A percentile compares a stretch with the other conserved stretches of the same genome.
phyloP scores from a whole-genome alignment of 2,113 vertebrate species.

The Lanius ludovicianus region DNA sequence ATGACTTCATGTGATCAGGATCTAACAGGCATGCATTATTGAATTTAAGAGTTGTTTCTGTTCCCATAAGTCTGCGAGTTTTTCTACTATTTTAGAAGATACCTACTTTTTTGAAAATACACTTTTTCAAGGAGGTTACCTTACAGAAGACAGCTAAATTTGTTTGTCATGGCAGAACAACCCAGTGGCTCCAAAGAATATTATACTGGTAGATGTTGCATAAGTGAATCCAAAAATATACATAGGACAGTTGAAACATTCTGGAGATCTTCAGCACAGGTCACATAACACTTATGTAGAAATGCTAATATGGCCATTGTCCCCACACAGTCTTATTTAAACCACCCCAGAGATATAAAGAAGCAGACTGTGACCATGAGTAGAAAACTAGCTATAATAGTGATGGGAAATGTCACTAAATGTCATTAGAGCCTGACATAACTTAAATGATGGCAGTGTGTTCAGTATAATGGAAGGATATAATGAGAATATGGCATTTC shows the following conservation, averaged over 20 bases:
- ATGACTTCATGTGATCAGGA: background rate
- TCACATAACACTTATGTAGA: background rate
- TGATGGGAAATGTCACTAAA: constrained; percentile 45
- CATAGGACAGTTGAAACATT: background rate
- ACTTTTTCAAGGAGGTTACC: background rate
- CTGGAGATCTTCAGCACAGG: background rate
- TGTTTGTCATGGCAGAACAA: background rate
- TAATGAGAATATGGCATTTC: constrained; percentile 37
- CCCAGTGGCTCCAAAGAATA: background rate
- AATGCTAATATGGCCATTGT: background rate
- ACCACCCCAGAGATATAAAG: background rate
- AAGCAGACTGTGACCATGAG: background rate
- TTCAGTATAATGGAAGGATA: constrained; percentile 12
- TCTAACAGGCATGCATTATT: background rate
- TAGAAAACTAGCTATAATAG: background rate
- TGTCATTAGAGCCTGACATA: constrained; percentile 44
- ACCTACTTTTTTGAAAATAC: background rate
- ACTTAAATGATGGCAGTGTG: constrained; percentile 1
- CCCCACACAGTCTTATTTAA: background rate
- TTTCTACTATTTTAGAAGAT: background rate
- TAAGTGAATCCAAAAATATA: background rate
- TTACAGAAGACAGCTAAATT: background rate
- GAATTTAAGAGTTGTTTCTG: background rate
- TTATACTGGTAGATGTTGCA: background rate
- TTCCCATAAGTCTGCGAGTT: accelerated